A percentile compares a stretch with the other conserved stretches of the same genome.
These are phyloP conservation scores for Pseudotriccus pelzelni DNA, from an alignment of 2,797 vertebrate species.

Conservation along the genomic window DNA sequence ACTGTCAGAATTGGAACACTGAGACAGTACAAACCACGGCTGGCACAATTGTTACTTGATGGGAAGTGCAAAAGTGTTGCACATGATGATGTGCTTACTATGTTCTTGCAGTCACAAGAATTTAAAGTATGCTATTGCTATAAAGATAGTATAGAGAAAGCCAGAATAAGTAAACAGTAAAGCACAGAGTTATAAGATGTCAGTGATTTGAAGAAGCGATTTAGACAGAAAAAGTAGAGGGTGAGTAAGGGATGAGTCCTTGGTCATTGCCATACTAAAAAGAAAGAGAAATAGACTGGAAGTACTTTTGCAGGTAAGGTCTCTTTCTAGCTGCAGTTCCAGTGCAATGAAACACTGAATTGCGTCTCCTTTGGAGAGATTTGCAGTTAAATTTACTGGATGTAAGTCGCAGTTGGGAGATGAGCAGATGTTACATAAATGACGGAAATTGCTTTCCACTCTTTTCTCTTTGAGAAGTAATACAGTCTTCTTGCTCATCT, in stretches of 20 bases:
- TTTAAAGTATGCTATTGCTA: not conserved
- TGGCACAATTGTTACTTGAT: not conserved
- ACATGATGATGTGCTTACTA: not conserved
- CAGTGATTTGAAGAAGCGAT: not conserved
- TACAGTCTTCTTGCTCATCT: not conserved
- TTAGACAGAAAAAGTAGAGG: not conserved
- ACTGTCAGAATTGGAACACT: not conserved
- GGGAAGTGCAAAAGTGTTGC: not conserved
- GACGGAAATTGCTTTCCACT: not conserved
- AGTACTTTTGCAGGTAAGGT: not conserved
- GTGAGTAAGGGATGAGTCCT: not conserved
- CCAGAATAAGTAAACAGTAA: not conserved
- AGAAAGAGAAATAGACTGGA: not conserved
- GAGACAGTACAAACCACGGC: not conserved
- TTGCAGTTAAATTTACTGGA: not conserved
- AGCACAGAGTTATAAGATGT: not conserved
- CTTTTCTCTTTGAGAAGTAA: not conserved
- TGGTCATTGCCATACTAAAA: not conserved
- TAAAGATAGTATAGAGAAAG: not conserved
- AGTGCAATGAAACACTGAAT: not conserved
- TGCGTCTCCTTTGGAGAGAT: not conserved
- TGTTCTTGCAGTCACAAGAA: not conserved
- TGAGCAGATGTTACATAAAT: not conserved
- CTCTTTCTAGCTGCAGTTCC: not conserved
- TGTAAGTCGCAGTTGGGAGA: not conserved